A percentile compares a stretch with the other conserved stretches of the same genome.
phyloP scores from a whole-genome alignment of 2,888 invertebrate species.

The Alentia gelatinosa region DNA sequence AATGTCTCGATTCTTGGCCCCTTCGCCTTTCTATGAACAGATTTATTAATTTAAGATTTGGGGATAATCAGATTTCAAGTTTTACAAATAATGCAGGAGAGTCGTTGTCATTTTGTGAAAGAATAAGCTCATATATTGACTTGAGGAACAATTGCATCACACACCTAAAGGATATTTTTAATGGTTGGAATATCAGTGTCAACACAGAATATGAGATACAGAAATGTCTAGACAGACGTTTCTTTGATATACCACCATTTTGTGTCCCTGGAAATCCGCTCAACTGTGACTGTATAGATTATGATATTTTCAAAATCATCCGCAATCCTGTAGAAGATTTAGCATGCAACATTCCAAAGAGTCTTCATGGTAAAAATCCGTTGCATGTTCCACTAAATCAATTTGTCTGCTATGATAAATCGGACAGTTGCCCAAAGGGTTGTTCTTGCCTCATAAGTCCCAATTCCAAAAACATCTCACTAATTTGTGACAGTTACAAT shows the following conservation, averaged over 20 bases:
- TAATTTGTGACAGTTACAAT: not conserved
- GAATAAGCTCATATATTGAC: not conserved
- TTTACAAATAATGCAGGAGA: not conserved
- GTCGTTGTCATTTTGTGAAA: not conserved
- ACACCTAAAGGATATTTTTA: not conserved
- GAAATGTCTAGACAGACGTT: not conserved
- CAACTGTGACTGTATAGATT: conserved; percentile 23
- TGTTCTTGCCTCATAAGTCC: not conserved
- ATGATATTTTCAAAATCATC: not conserved
- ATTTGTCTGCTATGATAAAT: not conserved
- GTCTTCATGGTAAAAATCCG: not conserved
- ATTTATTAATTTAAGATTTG: not conserved
- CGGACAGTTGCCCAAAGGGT: not conserved
- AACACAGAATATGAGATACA: not conserved
- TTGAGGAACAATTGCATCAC: not conserved
- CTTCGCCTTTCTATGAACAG: not conserved
- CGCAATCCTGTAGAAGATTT: not conserved
- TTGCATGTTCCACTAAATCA: not conserved
- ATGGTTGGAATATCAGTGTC: not conserved
- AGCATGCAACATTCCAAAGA: not conserved
- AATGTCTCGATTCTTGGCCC: not conserved
- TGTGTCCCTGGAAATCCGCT: not conserved
- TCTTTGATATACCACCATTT: too few species aligned
- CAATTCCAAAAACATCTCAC: not conserved
- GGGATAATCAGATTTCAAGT: not conserved